Evolutionary conservation across 2,113 vertebrate species (phyloP), one percentile per base, ranked within the genome.

Genomic region (Oncorhynchus tshawytscha): DNA sequence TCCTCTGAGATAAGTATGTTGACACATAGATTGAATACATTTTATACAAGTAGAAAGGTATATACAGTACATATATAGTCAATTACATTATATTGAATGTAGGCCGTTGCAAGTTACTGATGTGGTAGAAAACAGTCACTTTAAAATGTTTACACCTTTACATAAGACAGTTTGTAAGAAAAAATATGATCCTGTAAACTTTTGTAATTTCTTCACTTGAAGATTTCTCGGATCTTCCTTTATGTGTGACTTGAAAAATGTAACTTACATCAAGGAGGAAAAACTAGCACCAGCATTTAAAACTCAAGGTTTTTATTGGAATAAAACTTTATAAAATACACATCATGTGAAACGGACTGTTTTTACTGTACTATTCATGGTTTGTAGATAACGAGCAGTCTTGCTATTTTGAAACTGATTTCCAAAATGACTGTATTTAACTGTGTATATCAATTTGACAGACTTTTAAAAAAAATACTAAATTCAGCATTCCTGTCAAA

Each of bases 401-500:
- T 45, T 88, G 85, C 84, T 89, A 85, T 89, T 92, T 90, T 84
- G 74, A 85, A 88, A 89, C 79, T 84, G 83, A 67, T 77, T 59
- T 59, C 73, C 69, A 70, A 54, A 90, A 91, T 90, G 91, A 93
- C 90, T 93, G 90, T 92, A 91, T 27, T 82, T 90, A 76, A 85
- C 83, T 84, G 87, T 45, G 39, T 45, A 45, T 89, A 89, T 91
- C 84, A 86, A 88, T 89, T 89, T 91, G 90, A 54, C 51, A 91
- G 88, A 92, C 86, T 88, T 91, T 88, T 91, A 78, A 91, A 86
- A 45, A 85, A 87, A 87, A 92, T 85, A 85, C 78, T 84, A 76
- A 74, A 89, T 90, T 90, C 88, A 88, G 85, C 88, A 91, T 92
- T 92, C 88, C 84, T 83, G 81, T 77, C 88, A 88, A 91, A 87